Evolutionary conservation across 2,113 vertebrate genomes (phyloP).

Genomic region (Suncus etruscus): DNA sequence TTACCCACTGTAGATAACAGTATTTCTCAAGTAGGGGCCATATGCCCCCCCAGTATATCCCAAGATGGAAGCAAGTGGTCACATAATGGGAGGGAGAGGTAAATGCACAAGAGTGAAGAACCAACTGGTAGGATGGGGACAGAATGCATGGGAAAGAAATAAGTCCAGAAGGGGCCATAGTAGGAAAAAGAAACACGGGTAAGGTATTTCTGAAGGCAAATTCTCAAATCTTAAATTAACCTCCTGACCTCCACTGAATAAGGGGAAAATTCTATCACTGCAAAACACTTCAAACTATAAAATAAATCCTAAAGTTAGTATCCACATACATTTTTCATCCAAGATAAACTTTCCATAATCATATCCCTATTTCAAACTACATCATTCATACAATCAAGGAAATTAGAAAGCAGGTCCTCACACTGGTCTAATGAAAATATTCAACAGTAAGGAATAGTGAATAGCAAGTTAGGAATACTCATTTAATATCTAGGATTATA

Average conservation of each 20-base stretch:
- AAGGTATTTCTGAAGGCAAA: constrained; percentile 49
- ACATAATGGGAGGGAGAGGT: no score
- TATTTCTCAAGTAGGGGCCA: no score
- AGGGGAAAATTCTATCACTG: constrained; percentile 21
- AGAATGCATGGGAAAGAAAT: no score
- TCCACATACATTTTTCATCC: constrained; percentile 58
- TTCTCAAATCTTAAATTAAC: constrained; percentile 55
- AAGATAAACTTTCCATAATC: background rate
- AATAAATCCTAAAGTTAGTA: constrained; percentile 43
- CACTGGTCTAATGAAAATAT: constrained; percentile 35
- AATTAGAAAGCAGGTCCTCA: constrained; percentile 24
- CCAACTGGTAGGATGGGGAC: no score
- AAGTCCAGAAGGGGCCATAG: no score
- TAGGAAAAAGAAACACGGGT: no score
- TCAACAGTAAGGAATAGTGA: constrained; percentile 18
- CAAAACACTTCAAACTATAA: constrained; percentile 63
- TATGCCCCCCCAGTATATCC: no score
- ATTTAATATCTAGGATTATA: constrained; percentile 10
- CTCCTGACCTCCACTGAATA: constrained; percentile 18
- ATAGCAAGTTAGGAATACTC: no score
- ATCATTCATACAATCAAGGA: background rate
- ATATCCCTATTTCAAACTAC: constrained; percentile 50
- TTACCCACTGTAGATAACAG: background rate
- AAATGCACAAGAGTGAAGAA: no score
- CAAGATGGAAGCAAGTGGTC: no score